phyloP scores from a whole-genome alignment of 2,888 invertebrate genomes.

The Pollenia angustigena region DNA sequence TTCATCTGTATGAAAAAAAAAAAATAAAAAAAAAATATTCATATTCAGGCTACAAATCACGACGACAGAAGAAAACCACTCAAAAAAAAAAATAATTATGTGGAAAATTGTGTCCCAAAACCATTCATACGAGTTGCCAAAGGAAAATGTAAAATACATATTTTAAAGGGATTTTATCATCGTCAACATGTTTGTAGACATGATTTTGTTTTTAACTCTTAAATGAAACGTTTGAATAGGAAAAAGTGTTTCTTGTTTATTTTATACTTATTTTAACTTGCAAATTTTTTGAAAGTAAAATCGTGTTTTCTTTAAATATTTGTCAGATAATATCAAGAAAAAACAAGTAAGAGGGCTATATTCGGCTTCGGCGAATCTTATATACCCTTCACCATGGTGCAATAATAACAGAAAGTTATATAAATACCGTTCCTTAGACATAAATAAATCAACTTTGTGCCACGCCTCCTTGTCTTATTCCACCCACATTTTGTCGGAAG shows the following conservation, averaged over 20 bases:
- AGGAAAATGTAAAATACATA: background rate
- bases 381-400: too few relatives aligned
- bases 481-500: too few relatives aligned
- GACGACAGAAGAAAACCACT: background rate
- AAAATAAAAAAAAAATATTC: background rate
- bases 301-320: background rate
- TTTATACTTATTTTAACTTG: background rate
- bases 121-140: background rate
- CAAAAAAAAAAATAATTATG: background rate
- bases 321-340: too few relatives aligned
- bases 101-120: conserved; percentile 13
- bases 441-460: too few relatives aligned
- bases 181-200: background rate
- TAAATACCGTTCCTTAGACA: too few relatives aligned
- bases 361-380: too few relatives aligned
- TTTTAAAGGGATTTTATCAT: conserved; percentile 21
- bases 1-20: background rate
- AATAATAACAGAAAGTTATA: too few relatives aligned
- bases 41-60: conserved; percentile 31
- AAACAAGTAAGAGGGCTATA: too few relatives aligned
- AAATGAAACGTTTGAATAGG: background rate
- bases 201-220: background rate
- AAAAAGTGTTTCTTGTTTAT: background rate
- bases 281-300: background rate
- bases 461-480: too few relatives aligned